Evolutionary conservation across 2,113 vertebrate genomes (phyloP).

Genomic region (Shinisaurus crocodilurus): DNA sequence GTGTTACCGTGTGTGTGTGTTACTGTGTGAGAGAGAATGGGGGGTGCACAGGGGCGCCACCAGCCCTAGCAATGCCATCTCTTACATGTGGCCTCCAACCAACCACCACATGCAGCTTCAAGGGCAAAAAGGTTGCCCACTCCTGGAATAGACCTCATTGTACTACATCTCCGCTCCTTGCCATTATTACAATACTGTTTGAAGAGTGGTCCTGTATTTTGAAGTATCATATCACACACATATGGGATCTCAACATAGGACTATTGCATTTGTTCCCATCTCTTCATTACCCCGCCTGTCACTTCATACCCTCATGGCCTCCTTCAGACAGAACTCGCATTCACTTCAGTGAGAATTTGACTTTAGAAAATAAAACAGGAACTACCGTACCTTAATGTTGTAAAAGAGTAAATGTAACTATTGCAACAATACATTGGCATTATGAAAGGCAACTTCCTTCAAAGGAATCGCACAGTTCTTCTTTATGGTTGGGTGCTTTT

Average conservation of each 20-base stretch:
- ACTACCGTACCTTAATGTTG: background rate
- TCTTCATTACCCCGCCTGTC: constrained; percentile 2
- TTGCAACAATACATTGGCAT: constrained; percentile 41
- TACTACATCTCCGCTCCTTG: too few species aligned
- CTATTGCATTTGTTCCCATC: background rate
- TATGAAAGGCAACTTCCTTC: constrained; percentile 62
- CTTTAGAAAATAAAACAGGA: constrained; percentile 27
- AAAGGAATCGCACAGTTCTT: constrained; percentile 30
- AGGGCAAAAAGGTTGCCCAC: background rate
- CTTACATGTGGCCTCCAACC: too few species aligned
- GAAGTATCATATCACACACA: too few species aligned
- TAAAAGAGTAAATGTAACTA: constrained; percentile 24
- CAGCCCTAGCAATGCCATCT: background rate
- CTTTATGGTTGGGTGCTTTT: constrained; percentile 43
- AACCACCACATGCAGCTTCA: background rate
- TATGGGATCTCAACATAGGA: background rate
- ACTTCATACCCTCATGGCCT: background rate
- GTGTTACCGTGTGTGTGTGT: background rate
- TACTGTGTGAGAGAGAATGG: too few species aligned
- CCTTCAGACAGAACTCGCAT: background rate
- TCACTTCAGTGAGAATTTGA: background rate
- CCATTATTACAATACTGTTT: background rate
- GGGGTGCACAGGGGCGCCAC: too few species aligned
- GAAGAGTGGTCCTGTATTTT: background rate
- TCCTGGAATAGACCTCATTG: too few species aligned